These are phyloP conservation scores for Pristionchus pacificus DNA, from an alignment of 1,140 invertebrate species.

Conservation along the genomic window DNA sequence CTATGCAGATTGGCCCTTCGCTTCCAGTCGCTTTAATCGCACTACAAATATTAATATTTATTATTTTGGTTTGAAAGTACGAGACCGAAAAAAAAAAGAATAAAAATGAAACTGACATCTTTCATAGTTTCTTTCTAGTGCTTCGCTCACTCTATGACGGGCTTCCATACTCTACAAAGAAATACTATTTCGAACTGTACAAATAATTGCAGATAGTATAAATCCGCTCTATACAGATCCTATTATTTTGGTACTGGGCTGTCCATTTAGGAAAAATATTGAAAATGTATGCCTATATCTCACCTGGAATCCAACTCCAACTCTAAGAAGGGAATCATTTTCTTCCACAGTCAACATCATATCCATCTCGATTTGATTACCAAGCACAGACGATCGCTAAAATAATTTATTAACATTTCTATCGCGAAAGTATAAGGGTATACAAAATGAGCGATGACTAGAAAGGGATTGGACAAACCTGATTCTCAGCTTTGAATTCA, in stretches of 20 bases:
- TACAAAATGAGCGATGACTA: neutral
- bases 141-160: slow-evolving; percentile 55
- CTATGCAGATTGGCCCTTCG: too few relatives aligned
- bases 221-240: too few relatives aligned
- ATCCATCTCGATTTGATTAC: slow-evolving; percentile 58
- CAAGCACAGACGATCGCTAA: slow-evolving; percentile 51
- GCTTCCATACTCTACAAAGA: slow-evolving; percentile 53
- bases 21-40: slow-evolving; percentile 1
- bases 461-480: slow-evolving; percentile 38
- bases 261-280: too few relatives aligned
- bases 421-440: neutral
- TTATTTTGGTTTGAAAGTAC: neutral
- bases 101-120: slow-evolving; percentile 40
- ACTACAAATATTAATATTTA: slow-evolving; percentile 6
- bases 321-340: slow-evolving; percentile 49
- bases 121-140: slow-evolving; percentile 56
- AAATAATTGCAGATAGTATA: slow-evolving; percentile 29
- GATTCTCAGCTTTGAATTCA: slow-evolving; percentile 57
- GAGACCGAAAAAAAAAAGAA: slow-evolving; percentile 10
- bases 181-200: slow-evolving; percentile 35
- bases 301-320: slow-evolving; percentile 31
- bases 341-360: slow-evolving; percentile 57
- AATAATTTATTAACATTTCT: slow-evolving; percentile 19
- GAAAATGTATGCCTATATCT: neutral
- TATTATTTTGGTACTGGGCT: too few relatives aligned